These are phyloP conservation scores for Bambusicola thoracicus DNA, from an alignment of 2,113 vertebrate genomes.

Conservation along the genomic window DNA sequence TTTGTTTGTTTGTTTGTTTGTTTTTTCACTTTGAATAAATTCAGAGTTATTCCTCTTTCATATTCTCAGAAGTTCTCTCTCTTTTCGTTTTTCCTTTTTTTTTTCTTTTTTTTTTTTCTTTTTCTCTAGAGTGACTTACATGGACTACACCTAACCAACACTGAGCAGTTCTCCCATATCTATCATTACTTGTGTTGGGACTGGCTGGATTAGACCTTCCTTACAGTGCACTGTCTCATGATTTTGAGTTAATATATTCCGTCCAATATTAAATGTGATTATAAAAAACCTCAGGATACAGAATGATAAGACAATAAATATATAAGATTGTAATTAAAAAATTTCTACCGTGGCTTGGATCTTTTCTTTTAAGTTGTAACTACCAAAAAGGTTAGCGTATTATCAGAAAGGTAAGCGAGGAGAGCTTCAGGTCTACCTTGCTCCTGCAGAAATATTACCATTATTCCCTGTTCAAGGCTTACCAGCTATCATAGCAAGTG, in stretches of 20 bases:
- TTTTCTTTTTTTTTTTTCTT: too few relatives aligned
- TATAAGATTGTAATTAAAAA: not conserved
- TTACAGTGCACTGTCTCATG: not conserved
- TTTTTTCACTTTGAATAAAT: not conserved
- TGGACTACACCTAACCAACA: not conserved
- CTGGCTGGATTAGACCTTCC: not conserved
- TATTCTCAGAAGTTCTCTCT: not conserved
- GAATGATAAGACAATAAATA: not conserved
- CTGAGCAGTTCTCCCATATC: not conserved
- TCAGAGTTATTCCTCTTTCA: not conserved
- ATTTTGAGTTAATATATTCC: not conserved
- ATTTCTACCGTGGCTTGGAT: not conserved
- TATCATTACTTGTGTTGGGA: not conserved
- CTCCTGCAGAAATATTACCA: not conserved
- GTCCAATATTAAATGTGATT: not conserved
- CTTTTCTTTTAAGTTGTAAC: not conserved
- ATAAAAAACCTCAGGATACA: not conserved
- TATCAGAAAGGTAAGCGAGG: not conserved
- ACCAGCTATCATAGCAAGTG: slow-evolving; percentile 6
- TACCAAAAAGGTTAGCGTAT: not conserved
- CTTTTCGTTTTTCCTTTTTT: not conserved
- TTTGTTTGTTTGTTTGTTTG: not conserved
- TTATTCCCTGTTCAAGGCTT: slow-evolving; percentile 1
- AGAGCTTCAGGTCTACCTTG: not conserved
- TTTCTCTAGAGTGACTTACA: not conserved